A percentile compares a stretch with the other conserved stretches of the same genome.
phyloP scores from a whole-genome alignment of 2,888 invertebrate genomes.

The Meliscaeva auricollis region DNA sequence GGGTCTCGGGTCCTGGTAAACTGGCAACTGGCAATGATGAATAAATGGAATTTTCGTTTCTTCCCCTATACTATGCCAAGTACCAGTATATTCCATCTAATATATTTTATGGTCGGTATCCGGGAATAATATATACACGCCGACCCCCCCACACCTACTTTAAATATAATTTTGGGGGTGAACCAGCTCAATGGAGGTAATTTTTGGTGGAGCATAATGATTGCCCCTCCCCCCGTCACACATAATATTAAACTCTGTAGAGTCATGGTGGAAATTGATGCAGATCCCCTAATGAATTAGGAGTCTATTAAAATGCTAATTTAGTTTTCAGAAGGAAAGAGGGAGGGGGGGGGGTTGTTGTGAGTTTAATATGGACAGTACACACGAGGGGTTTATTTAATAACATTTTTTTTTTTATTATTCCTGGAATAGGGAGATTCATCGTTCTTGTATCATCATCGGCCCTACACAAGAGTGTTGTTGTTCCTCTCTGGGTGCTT shows the following conservation, averaged over 20 bases:
- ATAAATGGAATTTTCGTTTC: constrained; percentile 52
- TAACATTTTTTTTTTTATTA: no score
- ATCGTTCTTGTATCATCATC: no score
- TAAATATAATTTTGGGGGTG: not conserved
- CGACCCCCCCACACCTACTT: not conserved
- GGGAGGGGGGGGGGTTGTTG: not conserved
- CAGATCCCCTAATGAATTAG: constrained; percentile 75
- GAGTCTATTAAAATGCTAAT: constrained; percentile 76
- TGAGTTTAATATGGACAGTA: constrained; percentile 16
- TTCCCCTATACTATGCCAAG: no score
- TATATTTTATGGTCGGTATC: constrained; percentile 49
- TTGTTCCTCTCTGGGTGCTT: not conserved
- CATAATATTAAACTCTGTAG: constrained; percentile 34
- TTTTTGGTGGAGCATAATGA: constrained; percentile 49
- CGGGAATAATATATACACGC: constrained; percentile 6
- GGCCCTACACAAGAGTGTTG: not conserved
- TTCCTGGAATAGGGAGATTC: not conserved
- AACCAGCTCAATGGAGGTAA: constrained; percentile 4
- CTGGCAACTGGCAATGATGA: not conserved
- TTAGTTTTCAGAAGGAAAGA: constrained; percentile 57
- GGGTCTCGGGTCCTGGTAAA: not conserved
- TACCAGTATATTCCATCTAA: constrained; percentile 16
- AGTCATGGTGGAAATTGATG: constrained; percentile 59
- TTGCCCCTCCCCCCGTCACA: constrained; percentile 30
- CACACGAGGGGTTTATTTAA: constrained; percentile 15